Conservation (phyloP, 2,113 vertebrate species). For the Osmerus mordax region DNA sequence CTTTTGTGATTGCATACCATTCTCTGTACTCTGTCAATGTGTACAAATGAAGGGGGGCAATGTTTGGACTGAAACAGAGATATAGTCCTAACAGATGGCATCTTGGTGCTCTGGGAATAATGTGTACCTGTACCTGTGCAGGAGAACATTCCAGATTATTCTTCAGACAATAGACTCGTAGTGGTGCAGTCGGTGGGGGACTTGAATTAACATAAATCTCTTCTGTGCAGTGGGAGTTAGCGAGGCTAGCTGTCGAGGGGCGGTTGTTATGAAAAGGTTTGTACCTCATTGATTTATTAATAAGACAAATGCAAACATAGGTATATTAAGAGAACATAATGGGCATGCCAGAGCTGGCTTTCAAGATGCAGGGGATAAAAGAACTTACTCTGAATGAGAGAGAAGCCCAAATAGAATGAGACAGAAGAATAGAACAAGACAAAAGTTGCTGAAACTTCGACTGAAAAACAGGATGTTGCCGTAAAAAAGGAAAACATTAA, state of each 20-base stretch:
- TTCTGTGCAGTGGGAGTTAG: constrained; percentile 25
- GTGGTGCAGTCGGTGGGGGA: constrained; percentile 1
- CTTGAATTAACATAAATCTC: constrained; percentile 20
- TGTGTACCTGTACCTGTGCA: constrained; percentile 17
- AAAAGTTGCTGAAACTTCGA: constrained; percentile 14
- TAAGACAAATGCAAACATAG: constrained; percentile 36
- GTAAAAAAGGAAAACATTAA: constrained; percentile 15
- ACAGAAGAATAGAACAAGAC: constrained; percentile 8
- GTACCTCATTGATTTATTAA: constrained; percentile 34
- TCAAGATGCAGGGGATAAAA: not conserved
- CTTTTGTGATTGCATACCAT: not conserved
- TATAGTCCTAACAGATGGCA: constrained; percentile 15
- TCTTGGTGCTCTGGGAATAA: not conserved
- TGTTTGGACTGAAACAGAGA: constrained; percentile 1
- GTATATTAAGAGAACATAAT: constrained; percentile 20
- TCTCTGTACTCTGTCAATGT: not conserved
- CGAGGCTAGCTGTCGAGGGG: not conserved
- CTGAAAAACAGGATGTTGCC: constrained; percentile 13
- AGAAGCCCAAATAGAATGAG: constrained; percentile 16
- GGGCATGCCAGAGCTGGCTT: not conserved
- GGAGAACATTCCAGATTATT: constrained; percentile 23
- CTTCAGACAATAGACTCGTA: constrained; percentile 28
- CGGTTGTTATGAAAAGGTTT: constrained; percentile 23
- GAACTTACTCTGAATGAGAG: constrained; percentile 39
- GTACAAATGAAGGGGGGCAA: not conserved